Evolutionary conservation across 2,888 invertebrate genomes (phyloP).

Genomic region (Catocala sponsa): DNA sequence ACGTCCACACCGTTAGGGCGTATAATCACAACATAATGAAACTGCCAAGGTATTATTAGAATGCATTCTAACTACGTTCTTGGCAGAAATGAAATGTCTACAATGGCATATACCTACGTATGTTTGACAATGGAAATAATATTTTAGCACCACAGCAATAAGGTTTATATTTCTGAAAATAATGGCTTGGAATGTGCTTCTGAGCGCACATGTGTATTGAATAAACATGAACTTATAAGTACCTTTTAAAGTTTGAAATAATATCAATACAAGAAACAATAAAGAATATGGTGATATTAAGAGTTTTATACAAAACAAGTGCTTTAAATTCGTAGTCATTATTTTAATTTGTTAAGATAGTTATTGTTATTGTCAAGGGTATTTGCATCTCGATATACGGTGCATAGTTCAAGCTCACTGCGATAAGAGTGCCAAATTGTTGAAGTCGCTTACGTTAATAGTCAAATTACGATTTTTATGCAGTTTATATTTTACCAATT

Average conservation of each 20-base stretch:
- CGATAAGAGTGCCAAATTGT: neutral
- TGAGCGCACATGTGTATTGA: neutral
- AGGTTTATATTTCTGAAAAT: constrained; percentile 11
- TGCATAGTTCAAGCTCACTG: neutral
- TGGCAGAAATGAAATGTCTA: constrained; percentile 26
- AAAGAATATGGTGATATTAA: neutral
- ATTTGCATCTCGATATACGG: neutral
- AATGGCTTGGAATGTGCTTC: neutral
- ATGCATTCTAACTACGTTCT: constrained; percentile 27
- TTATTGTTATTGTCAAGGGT: neutral
- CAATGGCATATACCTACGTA: constrained; percentile 6
- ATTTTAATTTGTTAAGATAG: neutral
- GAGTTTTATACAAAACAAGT: neutral
- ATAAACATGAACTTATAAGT: neutral
- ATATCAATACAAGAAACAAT: too few species aligned
- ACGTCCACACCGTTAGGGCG: neutral
- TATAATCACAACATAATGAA: constrained; percentile 12
- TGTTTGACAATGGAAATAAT: constrained; percentile 10
- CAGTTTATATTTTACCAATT: too few species aligned
- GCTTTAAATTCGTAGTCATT: neutral
- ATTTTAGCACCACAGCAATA: constrained; percentile 17
- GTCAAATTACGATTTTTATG: too few species aligned
- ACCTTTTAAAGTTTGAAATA: too few species aligned
- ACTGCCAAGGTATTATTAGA: constrained; percentile 23
- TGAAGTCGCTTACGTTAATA: neutral